These are phyloP conservation scores for Thalpophila matura DNA, from an alignment of 2,888 invertebrate genomes.

Conservation along the genomic window DNA sequence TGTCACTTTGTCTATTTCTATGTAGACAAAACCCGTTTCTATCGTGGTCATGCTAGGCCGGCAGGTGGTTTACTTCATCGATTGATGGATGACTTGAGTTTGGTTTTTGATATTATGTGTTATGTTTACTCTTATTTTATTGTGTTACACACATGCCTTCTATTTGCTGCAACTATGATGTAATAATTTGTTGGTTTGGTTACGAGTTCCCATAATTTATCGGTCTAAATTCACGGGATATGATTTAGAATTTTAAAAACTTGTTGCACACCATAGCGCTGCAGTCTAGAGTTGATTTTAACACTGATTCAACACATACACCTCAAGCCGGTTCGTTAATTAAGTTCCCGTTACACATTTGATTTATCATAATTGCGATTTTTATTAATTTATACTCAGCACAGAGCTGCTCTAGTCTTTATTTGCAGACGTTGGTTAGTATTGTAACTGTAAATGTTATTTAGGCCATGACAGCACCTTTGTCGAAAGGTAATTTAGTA, in stretches of 20 bases:
- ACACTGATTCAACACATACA: background rate
- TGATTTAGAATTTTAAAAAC: too few species aligned
- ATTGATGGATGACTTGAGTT: constrained; percentile 13
- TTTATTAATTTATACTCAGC: constrained; percentile 10
- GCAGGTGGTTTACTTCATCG: constrained; percentile 19
- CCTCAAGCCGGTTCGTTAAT: background rate
- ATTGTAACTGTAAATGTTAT: background rate
- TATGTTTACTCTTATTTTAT: background rate
- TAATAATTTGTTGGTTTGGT: background rate
- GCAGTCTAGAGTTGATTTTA: background rate
- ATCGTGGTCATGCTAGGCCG: too few species aligned
- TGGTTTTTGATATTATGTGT: constrained; percentile 14
- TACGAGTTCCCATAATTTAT: background rate
- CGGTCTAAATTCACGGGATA: too few species aligned
- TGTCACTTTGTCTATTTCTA: too few species aligned
- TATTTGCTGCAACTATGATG: background rate
- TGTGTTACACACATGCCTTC: background rate
- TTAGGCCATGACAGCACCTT: too few species aligned
- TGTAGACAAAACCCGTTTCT: too few species aligned
- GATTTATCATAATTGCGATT: constrained; percentile 9
- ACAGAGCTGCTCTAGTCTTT: background rate
- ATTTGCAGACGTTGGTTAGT: constrained; percentile 1
- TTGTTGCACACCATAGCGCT: too few species aligned
- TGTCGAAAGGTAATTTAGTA: background rate
- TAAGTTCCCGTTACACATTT: constrained; percentile 18